Percentiles rank a stretch among this genome's conserved stretches.
Conservation (phyloP, 1,140 invertebrate genomes). For the Drosophila asahinai region DNA sequence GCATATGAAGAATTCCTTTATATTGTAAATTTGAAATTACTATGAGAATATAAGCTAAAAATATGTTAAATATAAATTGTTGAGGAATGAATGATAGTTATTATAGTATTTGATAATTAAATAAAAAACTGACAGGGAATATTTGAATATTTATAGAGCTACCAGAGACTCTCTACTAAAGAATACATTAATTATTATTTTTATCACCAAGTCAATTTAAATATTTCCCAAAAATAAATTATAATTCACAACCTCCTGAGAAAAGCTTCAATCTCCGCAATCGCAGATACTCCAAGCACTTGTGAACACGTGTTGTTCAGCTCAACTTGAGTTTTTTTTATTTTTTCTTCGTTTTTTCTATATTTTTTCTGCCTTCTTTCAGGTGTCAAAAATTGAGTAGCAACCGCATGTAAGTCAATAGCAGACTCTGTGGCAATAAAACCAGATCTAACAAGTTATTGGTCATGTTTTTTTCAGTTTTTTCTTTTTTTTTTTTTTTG, state of each 20-base stretch:
- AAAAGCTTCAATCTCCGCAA: conserved; percentile 9
- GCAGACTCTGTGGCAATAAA: conserved; percentile 35
- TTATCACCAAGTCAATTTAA: background rate
- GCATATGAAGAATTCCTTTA: no score
- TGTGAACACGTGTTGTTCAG: conserved; percentile 44
- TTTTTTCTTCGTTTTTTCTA: background rate
- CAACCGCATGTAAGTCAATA: conserved; percentile 41
- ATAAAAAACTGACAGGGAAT: no score
- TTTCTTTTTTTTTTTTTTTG: conserved; percentile 5
- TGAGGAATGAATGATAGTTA: no score
- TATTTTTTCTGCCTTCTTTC: conserved; percentile 30
- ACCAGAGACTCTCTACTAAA: background rate
- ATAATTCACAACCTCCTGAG: background rate
- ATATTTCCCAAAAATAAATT: background rate
- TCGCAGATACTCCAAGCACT: conserved; percentile 21
- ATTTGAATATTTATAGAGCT: background rate
- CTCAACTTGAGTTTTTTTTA: conserved; percentile 6
- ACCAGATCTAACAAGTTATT: conserved; percentile 35
- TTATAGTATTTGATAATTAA: no score
- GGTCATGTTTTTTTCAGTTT: conserved; percentile 24
- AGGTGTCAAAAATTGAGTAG: conserved; percentile 68
- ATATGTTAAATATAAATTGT: background rate
- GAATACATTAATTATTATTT: background rate
- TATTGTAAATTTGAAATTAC: no score
- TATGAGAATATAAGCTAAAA: no score